phyloP scores from a whole-genome alignment of 2,797 vertebrate genomes.

The Pipistrellus pygmaeus region DNA sequence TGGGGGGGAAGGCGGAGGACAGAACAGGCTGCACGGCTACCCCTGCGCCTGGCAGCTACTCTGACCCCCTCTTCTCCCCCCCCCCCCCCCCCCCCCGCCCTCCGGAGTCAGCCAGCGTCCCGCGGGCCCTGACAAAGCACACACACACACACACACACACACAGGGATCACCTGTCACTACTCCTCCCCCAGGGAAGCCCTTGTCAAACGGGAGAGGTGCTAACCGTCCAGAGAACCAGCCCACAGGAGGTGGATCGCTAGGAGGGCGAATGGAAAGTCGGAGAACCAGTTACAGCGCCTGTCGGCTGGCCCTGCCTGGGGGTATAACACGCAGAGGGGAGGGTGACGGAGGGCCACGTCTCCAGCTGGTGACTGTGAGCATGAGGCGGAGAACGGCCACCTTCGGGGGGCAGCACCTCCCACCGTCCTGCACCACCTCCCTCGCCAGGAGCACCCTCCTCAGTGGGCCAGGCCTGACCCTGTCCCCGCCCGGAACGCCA shows the following conservation, averaged over 20 bases:
- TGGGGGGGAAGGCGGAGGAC: background rate
- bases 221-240: background rate
- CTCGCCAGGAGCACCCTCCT: background rate
- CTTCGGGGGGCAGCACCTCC: too few relatives aligned
- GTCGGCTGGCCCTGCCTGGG: background rate
- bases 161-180: background rate
- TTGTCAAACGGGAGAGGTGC: conserved; percentile 63
- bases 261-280: conserved; percentile 55
- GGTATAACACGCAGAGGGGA: too few relatives aligned
- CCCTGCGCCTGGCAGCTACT: background rate
- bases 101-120: conserved; percentile 6
- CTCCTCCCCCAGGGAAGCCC: conserved; percentile 44
- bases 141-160: too few relatives aligned
- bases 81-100: background rate
- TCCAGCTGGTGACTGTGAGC: too few relatives aligned
- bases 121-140: background rate
- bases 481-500: background rate
- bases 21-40: background rate
- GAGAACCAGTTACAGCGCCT: conserved; percentile 60
- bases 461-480: background rate
- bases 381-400: too few relatives aligned
- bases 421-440: too few relatives aligned
- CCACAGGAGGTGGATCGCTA: conserved; percentile 25
- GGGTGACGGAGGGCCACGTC: too few relatives aligned
- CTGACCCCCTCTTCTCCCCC: background rate